Evolutionary conservation across 2,888 invertebrate genomes (phyloP).

Genomic region (Tolmerus cingulatus): DNA sequence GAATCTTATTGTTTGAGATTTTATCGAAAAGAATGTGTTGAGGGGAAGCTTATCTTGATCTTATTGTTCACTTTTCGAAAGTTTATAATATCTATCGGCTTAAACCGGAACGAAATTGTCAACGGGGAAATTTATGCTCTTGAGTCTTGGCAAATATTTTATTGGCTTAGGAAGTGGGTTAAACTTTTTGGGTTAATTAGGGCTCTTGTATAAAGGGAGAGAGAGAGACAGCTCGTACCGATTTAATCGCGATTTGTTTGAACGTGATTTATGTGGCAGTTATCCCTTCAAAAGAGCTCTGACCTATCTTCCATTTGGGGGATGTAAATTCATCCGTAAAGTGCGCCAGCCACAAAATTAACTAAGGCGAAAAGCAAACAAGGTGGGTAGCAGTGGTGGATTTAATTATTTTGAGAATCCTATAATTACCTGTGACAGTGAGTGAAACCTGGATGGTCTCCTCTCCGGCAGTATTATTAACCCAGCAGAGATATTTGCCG

Average conservation of each 20-base stretch:
- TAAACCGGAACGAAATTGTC: background rate
- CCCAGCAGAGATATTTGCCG: slow-evolving; percentile 88
- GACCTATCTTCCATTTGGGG: background rate
- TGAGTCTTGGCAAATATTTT: background rate
- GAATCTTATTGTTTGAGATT: too few relatives aligned
- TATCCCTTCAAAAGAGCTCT: background rate
- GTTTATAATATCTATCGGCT: background rate
- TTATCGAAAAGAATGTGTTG: too few relatives aligned
- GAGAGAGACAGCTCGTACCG: background rate
- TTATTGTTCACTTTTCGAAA: too few relatives aligned
- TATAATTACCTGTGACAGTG: slow-evolving; percentile 73
- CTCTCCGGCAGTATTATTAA: slow-evolving; percentile 88
- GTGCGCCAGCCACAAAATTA: background rate
- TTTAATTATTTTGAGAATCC: slow-evolving; percentile 17
- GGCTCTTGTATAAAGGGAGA: background rate
- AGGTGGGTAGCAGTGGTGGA: background rate
- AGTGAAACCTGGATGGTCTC: slow-evolving; percentile 80
- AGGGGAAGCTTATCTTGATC: too few relatives aligned
- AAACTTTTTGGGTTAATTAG: background rate
- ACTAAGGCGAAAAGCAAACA: background rate
- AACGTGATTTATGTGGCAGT: background rate
- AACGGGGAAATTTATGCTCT: background rate
- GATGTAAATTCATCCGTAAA: background rate
- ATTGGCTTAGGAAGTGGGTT: background rate
- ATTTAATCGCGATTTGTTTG: background rate